Evolutionary conservation across 2,797 vertebrate species (phyloP).

Genomic region (Myotis daubentonii): DNA sequence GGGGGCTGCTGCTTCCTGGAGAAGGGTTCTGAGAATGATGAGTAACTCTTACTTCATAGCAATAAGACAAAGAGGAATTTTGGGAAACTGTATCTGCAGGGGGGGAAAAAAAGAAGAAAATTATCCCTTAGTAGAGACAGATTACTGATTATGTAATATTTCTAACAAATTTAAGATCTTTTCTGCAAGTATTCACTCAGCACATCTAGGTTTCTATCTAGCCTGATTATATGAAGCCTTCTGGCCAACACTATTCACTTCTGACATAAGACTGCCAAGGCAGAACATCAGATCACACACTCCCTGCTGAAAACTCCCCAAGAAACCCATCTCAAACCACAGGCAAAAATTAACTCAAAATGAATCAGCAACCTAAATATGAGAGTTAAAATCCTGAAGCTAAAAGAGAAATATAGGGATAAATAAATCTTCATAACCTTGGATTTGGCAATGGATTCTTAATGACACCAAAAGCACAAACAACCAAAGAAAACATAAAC

Average conservation of each 20-base stretch:
- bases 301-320: not conserved
- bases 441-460: not conserved
- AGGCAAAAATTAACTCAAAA: not conserved
- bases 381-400: not conserved
- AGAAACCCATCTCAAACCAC: not conserved
- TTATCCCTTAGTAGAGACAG: not conserved
- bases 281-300: not conserved
- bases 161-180: not conserved
- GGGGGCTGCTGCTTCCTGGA: constrained; percentile 90
- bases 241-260: not conserved
- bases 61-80: constrained; percentile 94
- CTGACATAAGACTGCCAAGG: not conserved
- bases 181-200: not conserved
- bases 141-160: not conserved
- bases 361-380: not conserved
- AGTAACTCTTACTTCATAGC: constrained; percentile 88
- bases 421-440: not conserved
- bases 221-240: not conserved
- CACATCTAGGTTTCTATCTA: not conserved
- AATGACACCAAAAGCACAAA: not conserved
- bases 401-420: not conserved
- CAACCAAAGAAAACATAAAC: not conserved
- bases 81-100: constrained; percentile 92
- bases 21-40: constrained; percentile 90
- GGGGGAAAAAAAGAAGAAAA: constrained; percentile 9